Conservation (phyloP, 2,888 invertebrate species). For the Pelosia muscerda region DNA sequence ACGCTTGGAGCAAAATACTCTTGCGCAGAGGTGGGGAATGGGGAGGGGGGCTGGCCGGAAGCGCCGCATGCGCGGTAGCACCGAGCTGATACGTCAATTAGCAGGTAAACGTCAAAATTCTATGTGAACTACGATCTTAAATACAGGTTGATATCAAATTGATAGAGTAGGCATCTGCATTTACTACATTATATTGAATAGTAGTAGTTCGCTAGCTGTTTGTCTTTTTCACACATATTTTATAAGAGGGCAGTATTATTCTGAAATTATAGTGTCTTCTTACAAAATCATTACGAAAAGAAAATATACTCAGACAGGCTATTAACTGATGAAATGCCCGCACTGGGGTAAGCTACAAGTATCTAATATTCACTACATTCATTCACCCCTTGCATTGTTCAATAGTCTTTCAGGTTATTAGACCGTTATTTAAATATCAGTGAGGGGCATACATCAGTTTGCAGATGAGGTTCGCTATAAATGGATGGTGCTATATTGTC, state of each 20-base stretch:
- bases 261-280: too few relatives aligned
- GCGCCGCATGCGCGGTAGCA: slow-evolving; percentile 75
- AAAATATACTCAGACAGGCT: too few relatives aligned
- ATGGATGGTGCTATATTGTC: neutral
- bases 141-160: slow-evolving; percentile 59
- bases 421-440: too few relatives aligned
- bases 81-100: slow-evolving; percentile 79
- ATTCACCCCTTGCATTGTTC: too few relatives aligned
- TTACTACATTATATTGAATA: neutral
- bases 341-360: too few relatives aligned
- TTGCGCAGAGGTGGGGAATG: slow-evolving; percentile 11
- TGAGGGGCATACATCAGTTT: too few relatives aligned
- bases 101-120: slow-evolving; percentile 76
- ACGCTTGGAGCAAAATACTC: slow-evolving; percentile 48
- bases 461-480: too few relatives aligned
- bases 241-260: neutral
- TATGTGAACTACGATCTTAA: slow-evolving; percentile 69
- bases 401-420: too few relatives aligned
- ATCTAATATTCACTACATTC: too few relatives aligned
- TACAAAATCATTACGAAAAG: too few relatives aligned
- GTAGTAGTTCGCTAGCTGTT: too few relatives aligned
- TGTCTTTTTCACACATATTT: neutral
- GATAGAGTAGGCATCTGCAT: neutral
- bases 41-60: slow-evolving; percentile 56
- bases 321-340: too few relatives aligned